phyloP scores from a whole-genome alignment of 1,140 invertebrate species.

The Acromyrmex echinatior region DNA sequence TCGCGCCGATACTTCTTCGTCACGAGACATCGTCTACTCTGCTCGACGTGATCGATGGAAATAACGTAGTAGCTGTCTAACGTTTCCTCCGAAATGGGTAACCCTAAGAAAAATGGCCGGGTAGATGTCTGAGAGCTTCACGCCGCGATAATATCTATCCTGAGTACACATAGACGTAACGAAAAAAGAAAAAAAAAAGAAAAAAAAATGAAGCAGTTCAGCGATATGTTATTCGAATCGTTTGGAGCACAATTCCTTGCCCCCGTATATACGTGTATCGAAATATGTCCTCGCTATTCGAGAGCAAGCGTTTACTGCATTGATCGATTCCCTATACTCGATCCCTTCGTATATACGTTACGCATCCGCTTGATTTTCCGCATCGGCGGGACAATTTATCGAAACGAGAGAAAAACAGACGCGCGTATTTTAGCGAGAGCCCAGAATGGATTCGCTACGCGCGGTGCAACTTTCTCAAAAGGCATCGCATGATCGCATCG shows the following conservation, averaged over 20 bases:
- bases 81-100: conserved; percentile 53
- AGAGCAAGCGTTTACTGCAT: conserved; percentile 17
- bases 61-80: conserved; percentile 69
- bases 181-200: background rate
- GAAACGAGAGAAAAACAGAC: conserved; percentile 23
- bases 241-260: conserved; percentile 19
- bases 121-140: conserved; percentile 33
- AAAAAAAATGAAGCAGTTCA: background rate
- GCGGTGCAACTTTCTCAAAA: conserved; percentile 20
- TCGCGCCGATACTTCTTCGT: conserved; percentile 66
- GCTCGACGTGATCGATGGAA: conserved; percentile 74
- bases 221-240: conserved; percentile 50
- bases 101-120: conserved; percentile 56
- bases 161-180: conserved; percentile 20
- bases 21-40: conserved; percentile 60
- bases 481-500: conserved; percentile 39
- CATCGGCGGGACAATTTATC: conserved; percentile 37
- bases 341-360: conserved; percentile 35
- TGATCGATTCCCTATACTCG: conserved; percentile 40
- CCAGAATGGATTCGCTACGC: conserved; percentile 60
- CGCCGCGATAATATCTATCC: conserved; percentile 58
- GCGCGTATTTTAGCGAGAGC: background rate
- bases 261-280: background rate
- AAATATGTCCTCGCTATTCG: conserved; percentile 29
- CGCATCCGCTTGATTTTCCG: conserved; percentile 27